Evolutionary conservation across 2,888 invertebrate species (phyloP).

Genomic region (Drosophila kambysellisi): DNA sequence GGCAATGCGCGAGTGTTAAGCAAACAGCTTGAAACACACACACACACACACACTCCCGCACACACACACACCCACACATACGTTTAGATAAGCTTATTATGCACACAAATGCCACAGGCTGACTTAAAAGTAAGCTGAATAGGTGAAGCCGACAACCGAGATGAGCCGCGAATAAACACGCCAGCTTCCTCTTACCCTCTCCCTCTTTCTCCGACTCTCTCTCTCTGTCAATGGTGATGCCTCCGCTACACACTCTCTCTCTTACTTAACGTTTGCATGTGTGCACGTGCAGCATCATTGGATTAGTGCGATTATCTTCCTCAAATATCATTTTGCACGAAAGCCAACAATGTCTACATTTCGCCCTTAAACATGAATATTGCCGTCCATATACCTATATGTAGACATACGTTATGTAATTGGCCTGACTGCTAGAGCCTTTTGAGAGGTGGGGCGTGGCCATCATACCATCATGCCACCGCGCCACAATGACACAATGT

Average conservation of each 20-base stretch:
- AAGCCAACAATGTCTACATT: slow-evolving; percentile 75
- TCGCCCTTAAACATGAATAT: slow-evolving; percentile 45
- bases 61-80: slow-evolving; percentile 10
- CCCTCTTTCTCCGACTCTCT: too few species aligned
- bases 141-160: slow-evolving; percentile 37
- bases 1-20: slow-evolving; percentile 47
- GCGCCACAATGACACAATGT: slow-evolving; percentile 18
- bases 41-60: not conserved
- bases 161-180: slow-evolving; percentile 30
- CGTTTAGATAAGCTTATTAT: slow-evolving; percentile 65
- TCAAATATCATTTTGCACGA: slow-evolving; percentile 78
- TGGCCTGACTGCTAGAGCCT: slow-evolving; percentile 21
- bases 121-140: slow-evolving; percentile 61
- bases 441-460: slow-evolving; percentile 7
- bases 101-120: slow-evolving; percentile 55
- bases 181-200: not conserved
- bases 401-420: slow-evolving; percentile 25
- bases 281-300: slow-evolving; percentile 51
- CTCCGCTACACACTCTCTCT: not conserved
- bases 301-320: slow-evolving; percentile 76
- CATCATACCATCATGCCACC: not conserved
- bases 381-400: slow-evolving; percentile 13
- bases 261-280: not conserved
- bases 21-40: slow-evolving; percentile 52
- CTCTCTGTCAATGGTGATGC: not conserved